phyloP scores from a whole-genome alignment of 2,113 vertebrate genomes.

The Calypte anna region DNA sequence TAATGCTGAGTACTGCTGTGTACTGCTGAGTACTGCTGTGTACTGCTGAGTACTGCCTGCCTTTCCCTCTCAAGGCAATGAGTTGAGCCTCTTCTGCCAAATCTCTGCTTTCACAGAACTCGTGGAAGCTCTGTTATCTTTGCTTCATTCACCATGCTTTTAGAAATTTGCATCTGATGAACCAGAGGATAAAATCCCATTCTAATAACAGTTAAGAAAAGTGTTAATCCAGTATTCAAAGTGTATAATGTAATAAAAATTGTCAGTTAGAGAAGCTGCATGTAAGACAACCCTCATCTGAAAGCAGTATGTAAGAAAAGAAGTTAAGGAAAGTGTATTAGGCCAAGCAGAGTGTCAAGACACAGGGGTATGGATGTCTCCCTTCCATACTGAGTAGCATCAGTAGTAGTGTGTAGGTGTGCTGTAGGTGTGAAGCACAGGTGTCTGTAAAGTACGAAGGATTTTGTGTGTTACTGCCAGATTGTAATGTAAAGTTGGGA shows the following conservation, averaged over 20 bases:
- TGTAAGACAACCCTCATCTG: background rate
- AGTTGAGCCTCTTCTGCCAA: background rate
- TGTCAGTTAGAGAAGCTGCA: background rate
- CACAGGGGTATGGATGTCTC: background rate
- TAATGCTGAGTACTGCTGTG: no score
- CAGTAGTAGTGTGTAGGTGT: no score
- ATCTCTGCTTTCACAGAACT: no score
- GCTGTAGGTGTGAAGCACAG: background rate
- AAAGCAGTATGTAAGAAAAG: background rate
- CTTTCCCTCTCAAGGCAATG: rapidly evolving
- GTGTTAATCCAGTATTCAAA: background rate
- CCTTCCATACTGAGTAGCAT: background rate
- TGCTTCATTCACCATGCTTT: rapidly evolving
- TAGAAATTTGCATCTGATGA: background rate
- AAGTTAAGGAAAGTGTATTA: background rate
- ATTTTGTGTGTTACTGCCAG: background rate
- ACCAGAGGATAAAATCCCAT: background rate
- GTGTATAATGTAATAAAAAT: background rate
- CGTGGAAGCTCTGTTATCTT: background rate
- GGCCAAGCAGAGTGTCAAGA: background rate
- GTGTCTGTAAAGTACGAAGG: background rate
- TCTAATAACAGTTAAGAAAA: background rate
- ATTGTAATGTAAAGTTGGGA: background rate
- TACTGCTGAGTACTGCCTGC: background rate
- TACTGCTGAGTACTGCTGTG: no score